Evolutionary conservation across 2,797 vertebrate genomes (phyloP), one percentile per base, ranked within the genome.

Genomic region (Capromys pilorides): DNA sequence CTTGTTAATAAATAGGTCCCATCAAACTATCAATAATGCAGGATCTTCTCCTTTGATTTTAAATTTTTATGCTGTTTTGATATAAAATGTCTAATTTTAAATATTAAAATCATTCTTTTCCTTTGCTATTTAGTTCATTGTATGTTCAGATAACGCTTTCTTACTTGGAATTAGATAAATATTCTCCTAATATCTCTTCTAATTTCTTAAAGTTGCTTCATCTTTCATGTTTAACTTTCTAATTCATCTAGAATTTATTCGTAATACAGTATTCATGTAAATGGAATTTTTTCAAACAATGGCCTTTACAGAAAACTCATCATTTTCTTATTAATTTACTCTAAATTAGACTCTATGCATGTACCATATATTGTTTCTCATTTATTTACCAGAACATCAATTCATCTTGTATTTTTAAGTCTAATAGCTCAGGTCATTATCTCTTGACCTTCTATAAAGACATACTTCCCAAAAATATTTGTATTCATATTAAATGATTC

Each of bases 51-150:
- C 73, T 95, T 95, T 92, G 80, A 9, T 31, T 93, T 95, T 90
- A 97, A 97, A 94, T 79, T 96, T 96, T 96, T 84, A 96, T 96
- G 83, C 84, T 86, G 41, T 78, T 96, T 92, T 96, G 92, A 96
- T 83, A 95, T 49, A 90, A 31, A 92, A 80, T 90, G 94, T 93
- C 75, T 93, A 80, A 92, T 90, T 95, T 96, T 91, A 94, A 97
- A 96, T 96, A 95, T 95, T 94, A 96, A 93, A 97, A 92, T 97
- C 82, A 89, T 89, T 93, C 86, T 82, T 93, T 94, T 54, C 45
- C 51, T 26, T 92, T 94, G 36, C 18, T 85, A 59, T 86, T 86
- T 94, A 95, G 57, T 69, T 51, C 36, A 77, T 54, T 94, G 45
- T 89, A 86, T 91, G 62, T 57, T 86, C 92, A 71, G 28, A 89